Evolutionary conservation across 2,797 vertebrate species (phyloP).

Genomic region (Tragopan temminckii): DNA sequence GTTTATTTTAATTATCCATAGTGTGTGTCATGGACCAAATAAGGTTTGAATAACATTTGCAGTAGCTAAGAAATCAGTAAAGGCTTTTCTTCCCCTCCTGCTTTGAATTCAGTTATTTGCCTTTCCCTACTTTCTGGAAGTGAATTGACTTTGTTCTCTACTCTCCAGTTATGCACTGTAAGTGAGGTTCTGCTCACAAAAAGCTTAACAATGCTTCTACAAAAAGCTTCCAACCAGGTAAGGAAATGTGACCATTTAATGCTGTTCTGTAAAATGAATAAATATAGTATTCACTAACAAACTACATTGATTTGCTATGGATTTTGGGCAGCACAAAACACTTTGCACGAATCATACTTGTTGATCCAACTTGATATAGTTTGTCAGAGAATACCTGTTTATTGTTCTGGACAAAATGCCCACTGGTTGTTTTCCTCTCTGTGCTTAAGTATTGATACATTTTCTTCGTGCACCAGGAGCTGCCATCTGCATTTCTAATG

Average conservation of each 20-base stretch:
- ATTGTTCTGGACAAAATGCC: not conserved
- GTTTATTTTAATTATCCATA: not conserved
- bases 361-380: not conserved
- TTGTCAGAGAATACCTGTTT: not conserved
- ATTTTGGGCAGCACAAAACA: not conserved
- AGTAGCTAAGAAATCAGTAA: not conserved
- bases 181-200: not conserved
- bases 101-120: not conserved
- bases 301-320: not conserved
- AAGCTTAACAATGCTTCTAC: not conserved
- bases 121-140: not conserved
- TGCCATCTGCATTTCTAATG: constrained; percentile 70
- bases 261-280: not conserved
- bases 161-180: not conserved
- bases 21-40: not conserved
- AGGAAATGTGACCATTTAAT: not conserved
- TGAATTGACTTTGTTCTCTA: not conserved
- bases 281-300: not conserved
- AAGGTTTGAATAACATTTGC: not conserved
- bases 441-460: not conserved
- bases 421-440: not conserved
- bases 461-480: not conserved
- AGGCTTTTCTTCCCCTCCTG: not conserved
- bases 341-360: not conserved
- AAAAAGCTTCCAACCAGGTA: too few relatives aligned